These are phyloP conservation scores for Cottus gobio DNA, from an alignment of 2,113 vertebrate genomes.

Conservation along the genomic window DNA sequence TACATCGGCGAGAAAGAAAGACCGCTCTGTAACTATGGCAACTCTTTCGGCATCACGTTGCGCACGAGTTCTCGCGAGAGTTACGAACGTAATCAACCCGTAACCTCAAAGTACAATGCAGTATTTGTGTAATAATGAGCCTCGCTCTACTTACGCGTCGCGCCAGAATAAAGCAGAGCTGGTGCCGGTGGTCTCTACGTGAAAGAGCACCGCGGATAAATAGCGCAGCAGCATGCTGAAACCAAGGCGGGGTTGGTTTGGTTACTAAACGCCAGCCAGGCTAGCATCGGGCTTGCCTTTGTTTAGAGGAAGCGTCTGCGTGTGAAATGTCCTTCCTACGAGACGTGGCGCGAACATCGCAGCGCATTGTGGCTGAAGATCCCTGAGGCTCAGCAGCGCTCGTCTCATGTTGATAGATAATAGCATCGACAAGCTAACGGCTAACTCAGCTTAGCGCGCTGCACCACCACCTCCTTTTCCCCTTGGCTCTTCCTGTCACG, in stretches of 20 bases:
- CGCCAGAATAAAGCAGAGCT: background rate
- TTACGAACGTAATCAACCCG: background rate
- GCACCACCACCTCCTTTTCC: background rate
- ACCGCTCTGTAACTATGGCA: background rate
- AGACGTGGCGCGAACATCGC: background rate
- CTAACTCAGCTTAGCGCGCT: background rate
- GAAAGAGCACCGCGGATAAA: background rate
- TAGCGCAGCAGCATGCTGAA: background rate
- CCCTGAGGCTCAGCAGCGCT: background rate
- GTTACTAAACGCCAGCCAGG: background rate
- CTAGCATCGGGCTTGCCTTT: constrained; percentile 67
- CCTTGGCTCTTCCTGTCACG: background rate
- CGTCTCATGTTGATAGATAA: constrained; percentile 26
- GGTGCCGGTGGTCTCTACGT: background rate
- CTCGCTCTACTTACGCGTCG: background rate
- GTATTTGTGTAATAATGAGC: accelerated
- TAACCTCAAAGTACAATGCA: background rate
- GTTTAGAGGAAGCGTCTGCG: constrained; percentile 13
- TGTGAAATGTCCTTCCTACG: background rate
- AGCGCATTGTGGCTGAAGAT: background rate
- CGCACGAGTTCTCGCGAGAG: constrained; percentile 36
- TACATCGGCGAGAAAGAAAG: background rate
- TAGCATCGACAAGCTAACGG: background rate
- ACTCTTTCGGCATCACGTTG: background rate
- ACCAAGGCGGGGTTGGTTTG: background rate